Evolutionary conservation across 2,888 invertebrate species (phyloP), one percentile per base, ranked within the genome.

Genomic region (Leptinotarsa juncta): DNA sequence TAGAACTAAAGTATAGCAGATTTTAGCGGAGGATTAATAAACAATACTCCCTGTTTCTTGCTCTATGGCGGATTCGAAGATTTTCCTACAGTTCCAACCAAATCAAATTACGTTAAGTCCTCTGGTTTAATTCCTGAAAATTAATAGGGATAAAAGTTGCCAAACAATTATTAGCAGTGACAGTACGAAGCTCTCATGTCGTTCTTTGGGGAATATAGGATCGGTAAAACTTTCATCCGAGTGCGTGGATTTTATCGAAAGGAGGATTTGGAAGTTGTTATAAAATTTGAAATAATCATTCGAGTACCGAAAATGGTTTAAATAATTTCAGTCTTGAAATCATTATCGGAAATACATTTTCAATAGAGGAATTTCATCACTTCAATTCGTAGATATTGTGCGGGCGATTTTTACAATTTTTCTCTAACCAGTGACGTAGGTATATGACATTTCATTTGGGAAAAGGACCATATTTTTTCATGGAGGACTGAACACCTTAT

Each of bases 11-110:
- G 80, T 80, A 80, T 79, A 75, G 78, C 78, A 78, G 80, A 82
- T 81, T 81, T 79, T 78, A 78, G 73, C 75, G 78, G 76, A 69
- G 80, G 81, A 81, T 81, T 81, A 81, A 80, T 81, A 80, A 81
- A 79, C 80, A 80, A 81, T 81, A 80, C 80, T 76, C 78, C 70
- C 74, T 70, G 75, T 76, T 75, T 75, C 75, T 78, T 79, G 75
- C 72, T 73, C 68, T 74, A 77, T 75, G 78, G 75, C 50, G 71
- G 79, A 79, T 74, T 51, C 77, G 74, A 77, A 73, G 73, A 75
- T 72, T 79, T 72, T 77, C 76, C 72, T 79, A 77, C 76, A 74
- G 72, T 79, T 77, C 76, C 77, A 72, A 74, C 76, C 79, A 71
- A 77, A 79, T 79, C 79, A 73, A 79, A 79, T 79, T 77, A 79